Conservation (phyloP, 23 tunicate genomes). For the Ascidia mentula region DNA sequence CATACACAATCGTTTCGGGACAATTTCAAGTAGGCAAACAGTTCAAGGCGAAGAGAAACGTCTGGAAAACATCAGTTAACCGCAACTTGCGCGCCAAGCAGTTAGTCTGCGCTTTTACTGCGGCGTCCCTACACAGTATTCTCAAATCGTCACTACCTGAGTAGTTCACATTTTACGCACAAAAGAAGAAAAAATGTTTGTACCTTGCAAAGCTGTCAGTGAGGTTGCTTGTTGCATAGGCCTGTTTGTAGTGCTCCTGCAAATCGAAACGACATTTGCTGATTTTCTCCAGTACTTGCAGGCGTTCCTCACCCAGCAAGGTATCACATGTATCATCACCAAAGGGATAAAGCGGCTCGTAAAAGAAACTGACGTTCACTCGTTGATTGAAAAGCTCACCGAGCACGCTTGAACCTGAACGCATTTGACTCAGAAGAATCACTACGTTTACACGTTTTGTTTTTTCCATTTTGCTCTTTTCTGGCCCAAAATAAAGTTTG, state of each 20-base stretch:
- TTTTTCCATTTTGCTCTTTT: too few relatives aligned
- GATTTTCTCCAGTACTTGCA: background rate
- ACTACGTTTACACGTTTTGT: too few relatives aligned
- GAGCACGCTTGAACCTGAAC: constrained; percentile 8
- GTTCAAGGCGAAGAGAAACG: too few relatives aligned
- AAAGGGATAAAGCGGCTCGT: constrained; percentile 18
- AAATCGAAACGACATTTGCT: constrained; percentile 8
- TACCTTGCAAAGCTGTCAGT: constrained; percentile 5
- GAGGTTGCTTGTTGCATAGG: background rate
- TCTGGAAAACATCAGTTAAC: too few relatives aligned
- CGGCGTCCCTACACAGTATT: too few relatives aligned
- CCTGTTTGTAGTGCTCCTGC: background rate
- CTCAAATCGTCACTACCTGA: too few relatives aligned
- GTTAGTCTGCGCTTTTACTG: too few relatives aligned
- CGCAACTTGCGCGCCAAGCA: too few relatives aligned
- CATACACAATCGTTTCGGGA: too few relatives aligned
- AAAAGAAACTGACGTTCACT: background rate
- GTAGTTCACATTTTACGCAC: too few relatives aligned
- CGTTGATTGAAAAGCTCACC: constrained; percentile 17
- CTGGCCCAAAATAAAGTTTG: too few relatives aligned
- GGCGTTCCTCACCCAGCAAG: background rate
- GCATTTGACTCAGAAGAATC: background rate
- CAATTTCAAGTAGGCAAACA: too few relatives aligned
- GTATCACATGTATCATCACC: background rate
- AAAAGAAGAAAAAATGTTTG: background rate